Evolutionary conservation across 1,140 invertebrate genomes (phyloP), one percentile per base, ranked within the genome.

Genomic region (Drosophila kepulauana): DNA sequence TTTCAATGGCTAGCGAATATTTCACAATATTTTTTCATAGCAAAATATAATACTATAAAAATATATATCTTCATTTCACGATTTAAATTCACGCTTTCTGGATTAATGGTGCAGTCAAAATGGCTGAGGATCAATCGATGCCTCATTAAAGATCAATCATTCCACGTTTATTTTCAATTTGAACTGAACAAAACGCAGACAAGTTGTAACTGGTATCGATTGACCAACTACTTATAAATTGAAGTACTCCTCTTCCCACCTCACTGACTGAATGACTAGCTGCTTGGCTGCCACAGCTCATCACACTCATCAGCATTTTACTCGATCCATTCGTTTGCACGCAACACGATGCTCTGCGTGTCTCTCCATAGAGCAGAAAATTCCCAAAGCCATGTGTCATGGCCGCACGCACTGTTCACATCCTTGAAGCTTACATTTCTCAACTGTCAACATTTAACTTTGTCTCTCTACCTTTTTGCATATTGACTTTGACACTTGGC

Each of bases 361-460:
- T 51, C 10, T 33, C 8, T 63, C 48, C 6, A 51, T 56, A 65
- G 67, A 59, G 41, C 11, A 77, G 74, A 65, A 67, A 61, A 74
- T 80, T 88, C 77, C 84, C 84, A 88, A 68, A 71, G 73, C 64
- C 78, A 61, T 70, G 63, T 75, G 67, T 78, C 76, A 78, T 65
- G 67, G 35, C 61, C 59, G 67, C 52, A 71, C 67, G 75, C 67
- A 78, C 72, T 75, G 77, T 65, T 71, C 78, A 79, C 69, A 87
- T 87, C 84, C 84, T 88, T 88, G 84, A 88, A 87, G 84, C 80
- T 78, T 84, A 80, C 85, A 87, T 88, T 87, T 87, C 84, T 87
- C 77, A 74, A 82, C 84, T 87, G 84, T 87, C 84, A 84, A 87
- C 84, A 87, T 87, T 88, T 87, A 87, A 87, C 84, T 87, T 82